Evolutionary conservation across 1,140 invertebrate genomes (phyloP), one percentile per base, ranked within the genome.

Genomic region (Dendrolimus kikuchii): DNA sequence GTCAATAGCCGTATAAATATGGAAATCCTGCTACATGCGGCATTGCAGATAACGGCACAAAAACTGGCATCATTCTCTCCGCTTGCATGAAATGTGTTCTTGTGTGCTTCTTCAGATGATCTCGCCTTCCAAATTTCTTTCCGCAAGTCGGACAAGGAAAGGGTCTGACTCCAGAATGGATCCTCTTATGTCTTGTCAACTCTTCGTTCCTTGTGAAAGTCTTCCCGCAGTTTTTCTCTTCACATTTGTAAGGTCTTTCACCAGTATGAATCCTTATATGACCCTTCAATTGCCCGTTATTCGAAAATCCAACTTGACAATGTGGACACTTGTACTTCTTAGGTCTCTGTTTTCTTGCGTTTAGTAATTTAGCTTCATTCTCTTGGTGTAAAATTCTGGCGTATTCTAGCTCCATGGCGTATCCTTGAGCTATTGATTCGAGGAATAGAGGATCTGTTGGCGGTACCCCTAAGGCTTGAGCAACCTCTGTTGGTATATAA

Each of bases 151-250:
- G 70, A 76, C 96, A 98, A 0, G 92, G 89, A 74, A 93, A 96
- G 0, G 95, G 95, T 6, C 94, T 89, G 0, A 95, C 80, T 2
- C 94, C 95, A 0, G 94, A 94, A 77, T 98, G 96, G 49, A 98
- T 98, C 52, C 95, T 89, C 64, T 95, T 94, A 81, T 98, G 96
- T 36, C 96, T 89, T 0, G 96, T 98, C 43, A 98, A 81, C 74
- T 98, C 96, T 82, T 98, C 96, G 79, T 98, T 98, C 57, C 96
- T 90, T 0, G 96, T 97, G 71, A 98, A 98, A 0, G 93, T 93
- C 78, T 97, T 97, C 0, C 93, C 94, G 69, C 96, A 98, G 46
- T 91, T 91, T 45, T 92, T 90, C 38, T 92, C 90, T 46, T 96
- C 94, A 75, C 96, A 98, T 62, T 93, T 92, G 77, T 93, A 97